These are phyloP conservation scores for Raillietiella orientalis DNA, from an alignment of 2,888 invertebrate genomes.

Conservation along the genomic window DNA sequence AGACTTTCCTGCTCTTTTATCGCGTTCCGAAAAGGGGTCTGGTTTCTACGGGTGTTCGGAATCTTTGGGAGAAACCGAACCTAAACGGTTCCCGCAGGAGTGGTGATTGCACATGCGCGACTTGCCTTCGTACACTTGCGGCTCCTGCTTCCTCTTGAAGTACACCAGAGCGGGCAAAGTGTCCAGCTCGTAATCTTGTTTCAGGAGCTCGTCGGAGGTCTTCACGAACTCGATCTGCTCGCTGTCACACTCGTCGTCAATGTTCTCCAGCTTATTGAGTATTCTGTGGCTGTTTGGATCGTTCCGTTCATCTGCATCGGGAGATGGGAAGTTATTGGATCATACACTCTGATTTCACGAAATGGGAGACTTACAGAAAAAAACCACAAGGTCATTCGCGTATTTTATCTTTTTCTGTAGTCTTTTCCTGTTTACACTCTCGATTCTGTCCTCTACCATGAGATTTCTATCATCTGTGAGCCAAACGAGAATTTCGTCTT, in stretches of 20 bases:
- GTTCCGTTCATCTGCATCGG: neutral
- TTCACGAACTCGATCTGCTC: conserved; percentile 70
- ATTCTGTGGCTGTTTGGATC: conserved; percentile 67
- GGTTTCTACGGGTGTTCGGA: too few relatives aligned
- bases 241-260: conserved; percentile 72
- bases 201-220: conserved; percentile 55
- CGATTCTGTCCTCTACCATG: conserved; percentile 68
- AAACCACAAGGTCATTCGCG: conserved; percentile 61
- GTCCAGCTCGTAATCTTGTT: conserved; percentile 53
- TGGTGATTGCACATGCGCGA: too few relatives aligned
- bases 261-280: conserved; percentile 56
- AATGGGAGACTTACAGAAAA: conserved; percentile 42
- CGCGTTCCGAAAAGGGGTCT: too few relatives aligned
- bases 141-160: conserved; percentile 41
- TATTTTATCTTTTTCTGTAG: conserved; percentile 57
- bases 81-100: too few relatives aligned
- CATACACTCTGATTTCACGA: neutral
- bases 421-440: conserved; percentile 68
- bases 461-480: conserved; percentile 61
- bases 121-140: conserved; percentile 31
- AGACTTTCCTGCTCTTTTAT: too few relatives aligned
- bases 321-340: neutral
- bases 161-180: conserved; percentile 52
- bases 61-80: too few relatives aligned
- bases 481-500: conserved; percentile 70